Evolutionary conservation across 1,140 invertebrate genomes (phyloP).

Genomic region (Drosophila takahashii): DNA sequence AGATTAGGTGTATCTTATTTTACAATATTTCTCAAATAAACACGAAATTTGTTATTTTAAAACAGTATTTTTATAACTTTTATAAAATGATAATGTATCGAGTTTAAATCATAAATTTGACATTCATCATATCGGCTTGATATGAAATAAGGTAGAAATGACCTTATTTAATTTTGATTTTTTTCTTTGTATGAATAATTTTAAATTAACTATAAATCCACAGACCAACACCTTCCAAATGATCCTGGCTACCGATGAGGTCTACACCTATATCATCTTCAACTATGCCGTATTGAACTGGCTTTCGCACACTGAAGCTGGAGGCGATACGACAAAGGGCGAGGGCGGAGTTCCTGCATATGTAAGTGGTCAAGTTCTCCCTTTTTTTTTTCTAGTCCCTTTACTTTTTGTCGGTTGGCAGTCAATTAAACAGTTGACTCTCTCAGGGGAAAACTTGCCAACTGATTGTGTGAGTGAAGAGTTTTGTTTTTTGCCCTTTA

Average conservation of each 20-base stretch:
- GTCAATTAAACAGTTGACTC: constrained; percentile 67
- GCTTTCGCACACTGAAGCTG: constrained; percentile 96
- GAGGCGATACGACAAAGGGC: constrained; percentile 93
- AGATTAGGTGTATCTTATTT: too few species aligned
- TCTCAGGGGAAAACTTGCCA: constrained; percentile 17
- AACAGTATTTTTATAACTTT: too few species aligned
- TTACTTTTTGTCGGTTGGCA: constrained; percentile 25
- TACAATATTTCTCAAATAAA: too few species aligned
- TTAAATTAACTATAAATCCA: too few species aligned
- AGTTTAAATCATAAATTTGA: too few species aligned
- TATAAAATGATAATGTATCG: too few species aligned
- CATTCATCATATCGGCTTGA: too few species aligned
- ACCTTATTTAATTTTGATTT: too few species aligned
- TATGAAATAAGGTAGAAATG: too few species aligned
- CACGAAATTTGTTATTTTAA: too few species aligned
- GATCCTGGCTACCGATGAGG: constrained; percentile 96
- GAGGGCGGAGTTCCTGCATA: constrained; percentile 94
- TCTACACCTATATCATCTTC: constrained; percentile 96
- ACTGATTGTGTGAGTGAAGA: constrained; percentile 17
- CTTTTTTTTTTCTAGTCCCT: constrained; percentile 6
- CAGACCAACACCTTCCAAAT: constrained; percentile 98
- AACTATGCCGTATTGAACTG: constrained; percentile 96
- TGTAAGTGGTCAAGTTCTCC: constrained; percentile 87
- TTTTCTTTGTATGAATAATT: too few species aligned
- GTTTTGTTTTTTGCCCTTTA: background rate